Conservation (phyloP, 1,140 invertebrate species). For the Lerema accius region DNA sequence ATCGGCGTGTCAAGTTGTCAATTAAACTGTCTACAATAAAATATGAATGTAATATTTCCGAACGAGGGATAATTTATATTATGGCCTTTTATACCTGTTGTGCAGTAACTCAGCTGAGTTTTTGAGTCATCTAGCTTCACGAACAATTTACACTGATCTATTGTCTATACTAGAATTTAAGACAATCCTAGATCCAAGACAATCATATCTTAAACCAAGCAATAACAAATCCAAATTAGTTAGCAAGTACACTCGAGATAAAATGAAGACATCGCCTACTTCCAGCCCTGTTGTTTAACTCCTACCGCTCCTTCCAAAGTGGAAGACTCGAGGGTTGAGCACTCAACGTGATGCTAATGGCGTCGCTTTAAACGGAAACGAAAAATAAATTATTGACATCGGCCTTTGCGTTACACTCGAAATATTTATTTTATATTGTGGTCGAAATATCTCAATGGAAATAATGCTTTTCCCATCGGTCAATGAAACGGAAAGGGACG, state of each 20-base stretch:
- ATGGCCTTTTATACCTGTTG: background rate
- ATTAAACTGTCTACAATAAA: conserved; percentile 8
- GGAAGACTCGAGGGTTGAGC: conserved; percentile 53
- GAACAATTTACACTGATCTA: too few species aligned
- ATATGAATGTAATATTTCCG: conserved; percentile 18
- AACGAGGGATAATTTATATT: background rate
- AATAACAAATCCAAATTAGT: conserved; percentile 7
- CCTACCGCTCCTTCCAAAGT: conserved; percentile 47
- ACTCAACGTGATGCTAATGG: conserved; percentile 66
- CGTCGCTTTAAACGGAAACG: conserved; percentile 65
- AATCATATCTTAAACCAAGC: background rate
- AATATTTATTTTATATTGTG: conserved; percentile 53
- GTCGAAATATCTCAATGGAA: conserved; percentile 40
- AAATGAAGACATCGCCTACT: conserved; percentile 44
- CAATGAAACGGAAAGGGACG: conserved; percentile 59
- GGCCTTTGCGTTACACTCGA: conserved; percentile 53
- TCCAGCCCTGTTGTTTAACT: conserved; percentile 46
- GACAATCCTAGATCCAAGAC: background rate
- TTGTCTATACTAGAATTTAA: too few species aligned
- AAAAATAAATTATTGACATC: conserved; percentile 78
- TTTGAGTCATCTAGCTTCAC: too few species aligned
- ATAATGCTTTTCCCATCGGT: conserved; percentile 54
- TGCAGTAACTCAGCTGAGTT: too few species aligned
- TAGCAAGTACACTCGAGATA: conserved; percentile 41
- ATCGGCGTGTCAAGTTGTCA: conserved; percentile 3